A percentile compares a stretch with the other conserved stretches of the same genome.
phyloP scores from a whole-genome alignment of 2,888 invertebrate species.

The Clivina fossor region DNA sequence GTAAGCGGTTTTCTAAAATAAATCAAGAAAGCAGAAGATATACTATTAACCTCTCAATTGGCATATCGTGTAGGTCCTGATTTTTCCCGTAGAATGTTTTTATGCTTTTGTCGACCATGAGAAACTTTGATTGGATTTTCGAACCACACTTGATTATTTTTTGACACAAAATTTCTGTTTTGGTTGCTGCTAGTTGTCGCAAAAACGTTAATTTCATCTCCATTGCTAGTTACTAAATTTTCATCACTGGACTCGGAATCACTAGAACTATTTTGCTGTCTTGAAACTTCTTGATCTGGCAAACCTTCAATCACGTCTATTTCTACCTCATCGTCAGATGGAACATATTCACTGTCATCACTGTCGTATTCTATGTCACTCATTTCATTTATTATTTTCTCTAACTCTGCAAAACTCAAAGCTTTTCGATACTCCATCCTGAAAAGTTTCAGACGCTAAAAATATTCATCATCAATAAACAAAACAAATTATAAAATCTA shows the following conservation, averaged over 20 bases:
- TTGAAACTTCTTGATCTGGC: no score
- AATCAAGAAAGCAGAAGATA: constrained; percentile 20
- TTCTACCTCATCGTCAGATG: constrained; percentile 16
- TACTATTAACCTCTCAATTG: not conserved
- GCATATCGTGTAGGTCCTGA: constrained; percentile 25
- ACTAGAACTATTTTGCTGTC: no score
- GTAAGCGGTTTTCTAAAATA: constrained; percentile 14
- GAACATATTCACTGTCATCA: no score
- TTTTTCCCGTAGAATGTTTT: constrained; percentile 23
- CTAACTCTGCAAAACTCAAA: constrained; percentile 15
- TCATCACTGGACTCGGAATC: no score
- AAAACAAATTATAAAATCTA: no score
- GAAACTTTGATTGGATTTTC: constrained; percentile 10
- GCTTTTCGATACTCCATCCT: no score
- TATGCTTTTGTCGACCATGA: constrained; percentile 10
- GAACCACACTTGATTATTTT: constrained; percentile 14
- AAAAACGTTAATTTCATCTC: no score
- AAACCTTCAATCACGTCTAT: constrained; percentile 8
- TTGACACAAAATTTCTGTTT: constrained; percentile 9
- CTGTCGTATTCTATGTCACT: no score
- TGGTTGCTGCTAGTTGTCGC: not conserved
- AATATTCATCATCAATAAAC: no score
- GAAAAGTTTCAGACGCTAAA: no score
- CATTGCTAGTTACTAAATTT: constrained; percentile 2
- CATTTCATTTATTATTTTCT: constrained; percentile 24